Conservation (phyloP, 2,113 vertebrate genomes). For the Rhizomys pruinosus region DNA sequence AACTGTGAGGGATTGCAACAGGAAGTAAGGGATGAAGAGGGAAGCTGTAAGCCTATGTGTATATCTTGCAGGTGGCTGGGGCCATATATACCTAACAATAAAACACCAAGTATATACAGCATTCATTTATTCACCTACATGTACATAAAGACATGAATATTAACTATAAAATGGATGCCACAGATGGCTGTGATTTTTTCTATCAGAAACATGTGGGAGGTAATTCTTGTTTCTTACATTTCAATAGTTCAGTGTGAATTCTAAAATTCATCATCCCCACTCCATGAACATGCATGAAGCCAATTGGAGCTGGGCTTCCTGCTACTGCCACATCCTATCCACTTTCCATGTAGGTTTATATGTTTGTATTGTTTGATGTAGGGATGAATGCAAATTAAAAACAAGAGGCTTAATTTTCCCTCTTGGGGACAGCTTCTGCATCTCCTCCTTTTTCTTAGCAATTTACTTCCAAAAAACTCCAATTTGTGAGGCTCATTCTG, state of each 20-base stretch:
- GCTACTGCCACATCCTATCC: no score
- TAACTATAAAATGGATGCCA: neutral
- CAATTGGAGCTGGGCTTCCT: no score
- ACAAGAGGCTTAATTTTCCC: no score
- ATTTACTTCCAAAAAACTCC: no score
- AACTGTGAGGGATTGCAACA: neutral
- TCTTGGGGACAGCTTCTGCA: no score
- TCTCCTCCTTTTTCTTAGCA: no score
- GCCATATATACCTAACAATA: neutral
- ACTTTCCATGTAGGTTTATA: no score
- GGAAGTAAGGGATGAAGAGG: neutral
- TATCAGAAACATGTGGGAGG: conserved; percentile 61
- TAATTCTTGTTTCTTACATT: conserved; percentile 88
- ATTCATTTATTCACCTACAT: neutral
- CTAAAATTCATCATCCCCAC: no score
- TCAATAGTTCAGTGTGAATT: neutral
- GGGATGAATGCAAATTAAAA: no score
- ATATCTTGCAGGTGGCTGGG: neutral
- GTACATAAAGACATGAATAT: neutral
- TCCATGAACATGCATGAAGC: no score
- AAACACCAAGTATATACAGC: neutral
- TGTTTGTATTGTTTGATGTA: no score
- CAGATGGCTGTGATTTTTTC: conserved; percentile 77
- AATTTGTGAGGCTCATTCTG: no score
- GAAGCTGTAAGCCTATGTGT: neutral